A percentile compares a stretch with the other conserved stretches of the same genome.
Evolutionary conservation across 2,113 vertebrate species (phyloP).

Genomic region (Microtus oregoni): DNA sequence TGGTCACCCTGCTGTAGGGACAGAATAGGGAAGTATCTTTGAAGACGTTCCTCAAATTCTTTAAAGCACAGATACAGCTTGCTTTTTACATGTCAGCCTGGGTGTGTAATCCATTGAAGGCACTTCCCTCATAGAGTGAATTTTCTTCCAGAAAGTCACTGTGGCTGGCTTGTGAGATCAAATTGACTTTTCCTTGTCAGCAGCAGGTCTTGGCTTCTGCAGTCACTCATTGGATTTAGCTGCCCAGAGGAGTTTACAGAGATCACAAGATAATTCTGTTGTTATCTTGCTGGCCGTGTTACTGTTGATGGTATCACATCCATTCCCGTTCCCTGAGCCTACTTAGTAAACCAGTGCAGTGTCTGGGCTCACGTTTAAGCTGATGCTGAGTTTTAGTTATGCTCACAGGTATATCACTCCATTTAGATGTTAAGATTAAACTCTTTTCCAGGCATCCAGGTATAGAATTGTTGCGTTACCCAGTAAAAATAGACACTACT

Average conservation of each 20-base stretch:
- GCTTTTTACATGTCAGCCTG: slow-evolving; percentile 16
- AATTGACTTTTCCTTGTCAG: neutral
- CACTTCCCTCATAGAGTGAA: neutral
- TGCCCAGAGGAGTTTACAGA: slow-evolving; percentile 56
- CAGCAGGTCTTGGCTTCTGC: neutral
- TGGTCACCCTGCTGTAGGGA: neutral
- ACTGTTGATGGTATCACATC: slow-evolving; percentile 37
- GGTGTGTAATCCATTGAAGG: slow-evolving; percentile 36
- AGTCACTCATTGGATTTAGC: slow-evolving; percentile 55
- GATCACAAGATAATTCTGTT: slow-evolving; percentile 42
- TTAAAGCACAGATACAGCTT: neutral
- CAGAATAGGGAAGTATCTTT: neutral
- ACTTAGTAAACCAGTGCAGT: neutral
- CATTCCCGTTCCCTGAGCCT: neutral
- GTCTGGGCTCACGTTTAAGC: neutral
- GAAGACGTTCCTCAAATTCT: neutral
- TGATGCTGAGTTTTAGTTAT: slow-evolving; percentile 40
- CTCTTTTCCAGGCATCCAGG: neutral
- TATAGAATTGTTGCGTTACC: neutral
- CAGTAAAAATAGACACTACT: neutral
- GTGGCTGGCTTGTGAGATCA: neutral
- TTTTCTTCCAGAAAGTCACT: slow-evolving; percentile 14
- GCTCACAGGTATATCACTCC: neutral
- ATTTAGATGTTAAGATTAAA: slow-evolving; percentile 32
- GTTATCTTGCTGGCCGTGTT: slow-evolving; percentile 51